Conservation (phyloP, 1,140 invertebrate genomes). For the Trichoplusia ni region DNA sequence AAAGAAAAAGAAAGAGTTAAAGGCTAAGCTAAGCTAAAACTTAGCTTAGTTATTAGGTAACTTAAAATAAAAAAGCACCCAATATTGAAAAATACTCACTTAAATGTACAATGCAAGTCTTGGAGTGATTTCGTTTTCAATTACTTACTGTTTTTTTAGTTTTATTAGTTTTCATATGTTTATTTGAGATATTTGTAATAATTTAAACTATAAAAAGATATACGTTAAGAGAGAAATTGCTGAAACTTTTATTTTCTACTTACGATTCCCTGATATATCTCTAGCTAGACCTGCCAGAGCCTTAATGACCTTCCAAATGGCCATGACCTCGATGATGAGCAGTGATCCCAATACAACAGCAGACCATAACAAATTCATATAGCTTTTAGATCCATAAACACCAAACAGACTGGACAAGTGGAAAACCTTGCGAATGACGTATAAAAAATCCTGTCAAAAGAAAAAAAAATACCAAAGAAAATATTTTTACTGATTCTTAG, state of each 20-base stretch:
- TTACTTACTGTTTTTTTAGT: too few relatives aligned
- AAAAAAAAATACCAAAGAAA: background rate
- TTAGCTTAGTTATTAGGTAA: too few relatives aligned
- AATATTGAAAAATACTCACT: too few relatives aligned
- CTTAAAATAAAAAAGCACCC: too few relatives aligned
- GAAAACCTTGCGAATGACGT: constrained; percentile 7
- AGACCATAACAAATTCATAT: background rate
- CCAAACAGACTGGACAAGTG: constrained; percentile 18
- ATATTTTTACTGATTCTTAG: background rate
- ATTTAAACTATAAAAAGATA: too few relatives aligned
- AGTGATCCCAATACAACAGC: constrained; percentile 1
- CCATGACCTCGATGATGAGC: constrained; percentile 32
- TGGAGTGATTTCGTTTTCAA: too few relatives aligned
- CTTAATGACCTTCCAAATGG: constrained; percentile 51
- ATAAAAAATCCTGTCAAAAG: constrained; percentile 5
- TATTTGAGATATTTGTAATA: too few relatives aligned
- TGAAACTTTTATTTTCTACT: constrained; percentile 37
- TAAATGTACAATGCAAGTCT: too few relatives aligned
- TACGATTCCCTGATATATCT: constrained; percentile 47
- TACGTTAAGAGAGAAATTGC: too few relatives aligned
- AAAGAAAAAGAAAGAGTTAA: background rate
- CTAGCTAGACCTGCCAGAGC: constrained; percentile 46
- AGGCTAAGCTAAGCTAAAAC: too few relatives aligned
- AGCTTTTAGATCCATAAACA: constrained; percentile 14
- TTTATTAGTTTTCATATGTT: too few relatives aligned